Base-by-base conservation (phyloP, 2,797 vertebrate species). In the Onychomys arenicola region DNA sequence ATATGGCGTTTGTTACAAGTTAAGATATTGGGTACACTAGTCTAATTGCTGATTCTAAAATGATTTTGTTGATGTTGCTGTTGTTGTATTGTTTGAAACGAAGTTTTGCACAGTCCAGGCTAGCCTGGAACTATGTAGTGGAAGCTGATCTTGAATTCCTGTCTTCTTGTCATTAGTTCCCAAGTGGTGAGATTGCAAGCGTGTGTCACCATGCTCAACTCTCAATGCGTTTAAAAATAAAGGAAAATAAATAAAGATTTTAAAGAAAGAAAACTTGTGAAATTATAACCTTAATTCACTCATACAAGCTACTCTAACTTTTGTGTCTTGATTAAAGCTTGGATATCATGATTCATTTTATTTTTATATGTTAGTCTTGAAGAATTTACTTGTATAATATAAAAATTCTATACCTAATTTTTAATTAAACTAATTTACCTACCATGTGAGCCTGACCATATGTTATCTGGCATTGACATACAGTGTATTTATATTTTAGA, bases 41-140 rank as follows among this genome's bases (percentile, higher is more conserved):
- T 80, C 63, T 87, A 91, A 75, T 90, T 89, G 32, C 10, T 82
- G 43, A 78, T 82, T 96, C 61, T 78, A 43, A 88, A 55, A 29
- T 55, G 46, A 37, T 25, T 69, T 55, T 55, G 23, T 71, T 85
- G 17, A 10, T 63, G 37, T 43, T 43, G 59, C 43, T 86, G 61
- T 14, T 85, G 46, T 14, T 69, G 6, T 37, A 43, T 84, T 65
- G 27, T 80, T 13, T 80, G 76, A 78, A 25, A 81, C 10, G 23
- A 81, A 9, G 34, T 57, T 80, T 21, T 69, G 63, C 13, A 37
- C 6, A 10, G 46, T 69, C 55, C 71, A 61, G 55, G 52, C 27
- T 32, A 2, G 10, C 19, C n/a, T 43, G 21, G n/a, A 57, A 40
- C n/a, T 57, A 57, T 40, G 37, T 5, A 29, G 69, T 21, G 17